Evolutionary conservation across 2,113 vertebrate species (phyloP).

Genomic region (Odontophorus gujanensis): DNA sequence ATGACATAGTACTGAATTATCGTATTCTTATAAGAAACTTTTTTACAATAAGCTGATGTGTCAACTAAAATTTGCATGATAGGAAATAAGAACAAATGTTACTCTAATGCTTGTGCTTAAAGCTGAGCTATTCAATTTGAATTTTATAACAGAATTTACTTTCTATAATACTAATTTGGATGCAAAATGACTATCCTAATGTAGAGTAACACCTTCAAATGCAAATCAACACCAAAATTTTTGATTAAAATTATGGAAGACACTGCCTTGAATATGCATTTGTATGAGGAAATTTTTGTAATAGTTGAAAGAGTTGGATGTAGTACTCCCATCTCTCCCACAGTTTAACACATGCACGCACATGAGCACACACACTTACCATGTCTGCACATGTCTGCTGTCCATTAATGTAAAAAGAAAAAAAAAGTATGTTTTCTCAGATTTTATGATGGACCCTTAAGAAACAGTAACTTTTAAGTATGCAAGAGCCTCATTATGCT

Average conservation of each 20-base stretch:
- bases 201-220: not conserved
- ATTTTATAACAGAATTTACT: not conserved
- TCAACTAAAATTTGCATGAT: not conserved
- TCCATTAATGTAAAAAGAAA: not conserved
- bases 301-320: accelerated
- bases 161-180: not conserved
- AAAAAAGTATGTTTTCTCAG: not conserved
- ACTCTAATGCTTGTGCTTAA: not conserved
- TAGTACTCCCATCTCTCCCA: not conserved
- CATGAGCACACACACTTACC: accelerated
- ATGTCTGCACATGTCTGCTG: accelerated
- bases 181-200: not conserved
- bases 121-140: not conserved
- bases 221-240: not conserved
- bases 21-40: not conserved
- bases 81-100: not conserved
- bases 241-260: not conserved
- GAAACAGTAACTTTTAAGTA: not conserved
- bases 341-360: accelerated
- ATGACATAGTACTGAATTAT: not conserved
- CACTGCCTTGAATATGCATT: not conserved
- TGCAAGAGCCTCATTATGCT: not conserved
- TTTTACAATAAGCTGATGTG: not conserved
- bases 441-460: not conserved
- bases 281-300: not conserved